Percentiles rank a stretch among this genome's conserved stretches.
Conservation (phyloP, 2,888 invertebrate genomes). For the Acanthopleura granulata region DNA sequence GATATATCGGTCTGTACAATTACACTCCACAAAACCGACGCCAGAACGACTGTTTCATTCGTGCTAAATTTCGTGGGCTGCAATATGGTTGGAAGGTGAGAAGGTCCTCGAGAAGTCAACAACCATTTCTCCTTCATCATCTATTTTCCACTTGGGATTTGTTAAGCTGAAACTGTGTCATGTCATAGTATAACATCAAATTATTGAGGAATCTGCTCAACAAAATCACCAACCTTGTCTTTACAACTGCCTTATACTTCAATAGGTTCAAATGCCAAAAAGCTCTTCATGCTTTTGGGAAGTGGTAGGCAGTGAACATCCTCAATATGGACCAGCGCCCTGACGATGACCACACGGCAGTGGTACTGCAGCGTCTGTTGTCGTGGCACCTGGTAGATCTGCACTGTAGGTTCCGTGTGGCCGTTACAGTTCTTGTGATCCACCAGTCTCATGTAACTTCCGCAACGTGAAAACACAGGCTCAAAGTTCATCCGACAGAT, state of each 20-base stretch:
- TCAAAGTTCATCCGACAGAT: conserved; percentile 38
- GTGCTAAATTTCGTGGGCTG: no score
- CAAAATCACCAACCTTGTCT: no score
- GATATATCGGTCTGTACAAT: no score
- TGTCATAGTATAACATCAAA: no score
- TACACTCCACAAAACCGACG: no score
- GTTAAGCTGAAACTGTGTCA: no score
- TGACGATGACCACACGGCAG: conserved; percentile 36
- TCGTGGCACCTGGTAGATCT: conserved; percentile 39
- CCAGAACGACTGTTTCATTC: no score
- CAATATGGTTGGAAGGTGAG: no score
- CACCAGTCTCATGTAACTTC: conserved; percentile 37
- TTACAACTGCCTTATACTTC: neutral
- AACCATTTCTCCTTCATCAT: no score
- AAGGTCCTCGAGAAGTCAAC: no score
- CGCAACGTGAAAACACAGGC: conserved; percentile 36
- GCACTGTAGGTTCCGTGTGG: conserved; percentile 26
- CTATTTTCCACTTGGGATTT: no score
- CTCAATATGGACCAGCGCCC: conserved; percentile 23
- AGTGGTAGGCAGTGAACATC: conserved; percentile 28
- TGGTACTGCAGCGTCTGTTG: conserved; percentile 32
- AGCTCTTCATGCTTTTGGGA: conserved; percentile 28
- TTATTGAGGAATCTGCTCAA: no score
- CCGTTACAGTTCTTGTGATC: conserved; percentile 26
- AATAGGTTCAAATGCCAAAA: conserved; percentile 29